Base-by-base conservation (phyloP, 1,140 invertebrate genomes). In the Marisa cornuarietis region DNA sequence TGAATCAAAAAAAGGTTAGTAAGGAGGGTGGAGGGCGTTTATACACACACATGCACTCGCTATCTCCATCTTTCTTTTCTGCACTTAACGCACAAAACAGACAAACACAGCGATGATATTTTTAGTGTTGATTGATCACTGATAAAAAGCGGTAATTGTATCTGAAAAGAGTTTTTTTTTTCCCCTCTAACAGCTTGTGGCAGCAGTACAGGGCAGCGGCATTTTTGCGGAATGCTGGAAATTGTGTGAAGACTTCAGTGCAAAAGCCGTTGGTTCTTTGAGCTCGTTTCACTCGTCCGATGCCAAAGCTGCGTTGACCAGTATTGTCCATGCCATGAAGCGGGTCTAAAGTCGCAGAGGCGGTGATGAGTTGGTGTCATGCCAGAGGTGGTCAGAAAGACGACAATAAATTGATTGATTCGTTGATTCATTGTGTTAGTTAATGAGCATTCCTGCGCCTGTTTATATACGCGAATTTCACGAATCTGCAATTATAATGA, bases 211-310 rank as follows among this genome's bases (percentile, higher is more conserved):
- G 20, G 90, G 88, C 81, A 95, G 95, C 26, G 93, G 93, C 22
- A 95, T 94, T 66, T 91, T 97, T 72, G 93, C 94, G 84, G 92
- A 94, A 85, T 95, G 96, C 13, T 94, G 95, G 90, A 92, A 93
- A 65, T 88, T 96, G 58, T 95, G 96, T 86, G 92, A 93, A 65
- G 93, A 95, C 83, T 95, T 96, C 91, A 95, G 95, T 22, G 91
- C 93, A 26, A 92, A 93, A 84, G 96, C 96, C 51, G 93, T 95
- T 84, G 93, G 94, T 84, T 94, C 95, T 6, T 91, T 97, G 49
- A 92, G 93, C 81, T 93, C 75, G 18, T 91, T 90, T 82, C 77
- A 73, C 14, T n/a, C 78, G 7, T 90, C 89, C 8, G 87, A 89
- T 76, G 87, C 91, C 2, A 88, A 86, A 69, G 79, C 79, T 71